phyloP scores from a whole-genome alignment of 1,140 invertebrate species.

The Atta texana region DNA sequence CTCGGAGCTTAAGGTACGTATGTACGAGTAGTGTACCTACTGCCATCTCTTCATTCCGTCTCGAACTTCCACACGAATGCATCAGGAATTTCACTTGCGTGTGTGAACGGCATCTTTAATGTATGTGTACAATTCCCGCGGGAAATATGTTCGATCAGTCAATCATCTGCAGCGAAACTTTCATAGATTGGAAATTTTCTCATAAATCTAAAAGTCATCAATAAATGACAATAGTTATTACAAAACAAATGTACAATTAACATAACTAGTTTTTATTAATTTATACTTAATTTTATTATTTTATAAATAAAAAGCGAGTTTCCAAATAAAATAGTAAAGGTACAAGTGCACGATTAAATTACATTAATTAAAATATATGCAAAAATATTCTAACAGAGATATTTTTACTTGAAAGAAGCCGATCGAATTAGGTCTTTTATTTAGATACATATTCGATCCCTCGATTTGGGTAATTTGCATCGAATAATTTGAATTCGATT shows the following conservation, averaged over 20 bases:
- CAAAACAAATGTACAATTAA: background rate
- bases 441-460: conserved; percentile 44
- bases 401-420: background rate
- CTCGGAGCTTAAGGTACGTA: conserved; percentile 13
- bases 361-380: background rate
- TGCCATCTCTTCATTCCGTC: conserved; percentile 71
- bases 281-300: background rate
- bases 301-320: background rate
- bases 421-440: background rate
- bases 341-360: background rate
- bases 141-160: conserved; percentile 1
- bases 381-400: conserved; percentile 31
- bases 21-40: conserved; percentile 67
- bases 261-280: background rate
- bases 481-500: conserved; percentile 65
- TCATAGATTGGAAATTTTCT: background rate
- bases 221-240: background rate
- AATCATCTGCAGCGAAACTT: background rate
- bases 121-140: background rate
- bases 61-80: conserved; percentile 64
- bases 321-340: background rate
- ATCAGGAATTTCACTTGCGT: conserved; percentile 30
- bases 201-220: background rate
- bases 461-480: conserved; percentile 39
- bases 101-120: conserved; percentile 8